Evolutionary conservation across 2,113 vertebrate genomes (phyloP), one percentile per base, ranked within the genome.

Genomic region (Xenopus tropicalis): DNA sequence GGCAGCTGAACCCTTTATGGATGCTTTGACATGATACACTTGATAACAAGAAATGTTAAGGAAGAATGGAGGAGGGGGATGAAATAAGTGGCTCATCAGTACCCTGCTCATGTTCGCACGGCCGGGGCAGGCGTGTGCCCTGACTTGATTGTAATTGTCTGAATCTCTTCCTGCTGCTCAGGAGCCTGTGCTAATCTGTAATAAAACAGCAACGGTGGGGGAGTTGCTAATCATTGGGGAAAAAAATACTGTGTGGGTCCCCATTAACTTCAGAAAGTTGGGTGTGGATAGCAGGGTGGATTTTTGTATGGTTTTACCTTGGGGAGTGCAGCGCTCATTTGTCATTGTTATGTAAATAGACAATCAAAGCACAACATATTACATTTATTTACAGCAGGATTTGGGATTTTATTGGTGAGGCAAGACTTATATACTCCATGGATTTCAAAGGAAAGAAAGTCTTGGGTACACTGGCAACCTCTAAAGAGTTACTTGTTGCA

Each of bases 111-210:
- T 95, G 95, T 93, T 84, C 91, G 92, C 93, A 93, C 89, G 92
- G 92, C 91, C 92, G 91, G 92, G 94, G 94, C 93, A 91, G 93
- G 94, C 94, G 94, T 95, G 95, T 94, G 95, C 95, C 95, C 95
- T 98, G 96, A 97, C 95, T 98, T 99, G 96, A 98, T 99, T 99
- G 96, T 99, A 99, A 99, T 99, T 99, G 97, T 96, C 92, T 94
- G 95, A 98, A 98, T 98, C 96, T 91, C 91, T 95, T 97, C 97
- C 97, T 89, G 96, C 95, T 95, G 96, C 94, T 99, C 94, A 81
- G 90, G 87, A 90, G 90, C 90, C 85, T 89, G 90, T 88, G 86
- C 90, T 92, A 92, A 96, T 94, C 93, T 95, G 94, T 95, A 96
- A 96, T 95, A 96, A 94, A 97, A 93, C 96, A 92, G 95, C 92